Base-by-base conservation (phyloP, 1,140 invertebrate species). In the Dinothrombium tinctorium region DNA sequence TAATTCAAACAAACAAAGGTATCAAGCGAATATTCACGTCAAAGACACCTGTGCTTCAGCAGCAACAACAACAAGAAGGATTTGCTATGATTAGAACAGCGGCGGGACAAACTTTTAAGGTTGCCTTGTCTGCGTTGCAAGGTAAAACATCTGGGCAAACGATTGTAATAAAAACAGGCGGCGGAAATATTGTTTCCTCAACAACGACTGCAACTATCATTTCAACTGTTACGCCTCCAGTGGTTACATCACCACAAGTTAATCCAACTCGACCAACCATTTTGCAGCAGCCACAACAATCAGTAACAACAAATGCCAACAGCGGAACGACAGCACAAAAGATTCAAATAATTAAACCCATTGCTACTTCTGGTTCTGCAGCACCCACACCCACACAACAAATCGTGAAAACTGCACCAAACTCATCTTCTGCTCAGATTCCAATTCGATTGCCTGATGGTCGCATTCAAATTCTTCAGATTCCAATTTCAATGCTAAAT, bases 91-190 rank as follows among this genome's bases (percentile, higher is more conserved):
- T 51, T 23, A 12, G 43, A 33, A 45, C 44, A 15, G 11, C 40
- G n/a, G n/a, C 11, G 19, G 41, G 41, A 33, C 33, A 43, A 32
- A 40, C 40, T 76, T 44, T 36, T 35, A 43, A 25, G 17, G 33
- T 46, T 17, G 40, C 44, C 15, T 12, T 37, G 12, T 21, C 77
- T 55, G 67, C 78, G 3, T 74, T 79, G 51, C 58, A 82, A n/a
- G 74, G 76, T 2, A 77, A 74, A 4, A 70, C 79, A 6, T 73
- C 75, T 50, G 77, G 77, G 0, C 78, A 82, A 48, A 77, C 81
- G 57, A 75, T 82, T 12, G 54, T 73, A 6, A 75, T 82, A 4
- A 45, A 43, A 40, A 44, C 33, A 9, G 21, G 22, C 2, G 21
- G 14, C n/a, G 7, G 20, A 23, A 19, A 22, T 5, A n/a, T 8